These are phyloP conservation scores for Lasiommata megera DNA, from an alignment of 2,888 invertebrate genomes.

Conservation along the genomic window DNA sequence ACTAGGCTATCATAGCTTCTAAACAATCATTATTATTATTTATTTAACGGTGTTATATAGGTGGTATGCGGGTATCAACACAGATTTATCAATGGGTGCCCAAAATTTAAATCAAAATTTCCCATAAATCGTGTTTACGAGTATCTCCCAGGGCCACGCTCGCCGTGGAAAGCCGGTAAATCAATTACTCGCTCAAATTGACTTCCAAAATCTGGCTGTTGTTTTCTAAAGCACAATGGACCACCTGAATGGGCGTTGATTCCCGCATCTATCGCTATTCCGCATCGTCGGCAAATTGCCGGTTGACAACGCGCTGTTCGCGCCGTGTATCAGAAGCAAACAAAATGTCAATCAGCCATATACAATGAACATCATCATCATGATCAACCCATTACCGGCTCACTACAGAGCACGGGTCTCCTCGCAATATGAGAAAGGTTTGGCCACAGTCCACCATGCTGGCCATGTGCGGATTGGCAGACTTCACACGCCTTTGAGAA, in stretches of 20 bases:
- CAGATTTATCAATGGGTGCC: background rate
- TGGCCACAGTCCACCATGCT: no score
- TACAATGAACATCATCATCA: no score
- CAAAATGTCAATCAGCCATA: background rate
- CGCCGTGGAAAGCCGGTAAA: constrained; percentile 22
- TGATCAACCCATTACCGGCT: no score
- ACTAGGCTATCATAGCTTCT: no score
- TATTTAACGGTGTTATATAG: no score
- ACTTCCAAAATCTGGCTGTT: constrained; percentile 32
- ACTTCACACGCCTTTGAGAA: no score
- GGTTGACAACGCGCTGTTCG: constrained; percentile 12
- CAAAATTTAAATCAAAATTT: background rate
- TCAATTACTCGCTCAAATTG: constrained; percentile 36
- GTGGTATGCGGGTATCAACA: no score
- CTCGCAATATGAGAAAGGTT: no score
- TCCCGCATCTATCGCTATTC: constrained; percentile 33
- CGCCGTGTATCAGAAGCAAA: constrained; percentile 11
- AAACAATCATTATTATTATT: no score
- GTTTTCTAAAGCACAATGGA: constrained; percentile 40
- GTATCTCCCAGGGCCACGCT: background rate
- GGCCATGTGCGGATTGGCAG: no score
- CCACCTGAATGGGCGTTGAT: constrained; percentile 42
- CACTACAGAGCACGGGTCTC: no score
- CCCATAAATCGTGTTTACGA: constrained; percentile 3
- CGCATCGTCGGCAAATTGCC: constrained; percentile 34